Conservation (phyloP, 2,113 vertebrate species). For the Machaerirhynchus nigripectus region DNA sequence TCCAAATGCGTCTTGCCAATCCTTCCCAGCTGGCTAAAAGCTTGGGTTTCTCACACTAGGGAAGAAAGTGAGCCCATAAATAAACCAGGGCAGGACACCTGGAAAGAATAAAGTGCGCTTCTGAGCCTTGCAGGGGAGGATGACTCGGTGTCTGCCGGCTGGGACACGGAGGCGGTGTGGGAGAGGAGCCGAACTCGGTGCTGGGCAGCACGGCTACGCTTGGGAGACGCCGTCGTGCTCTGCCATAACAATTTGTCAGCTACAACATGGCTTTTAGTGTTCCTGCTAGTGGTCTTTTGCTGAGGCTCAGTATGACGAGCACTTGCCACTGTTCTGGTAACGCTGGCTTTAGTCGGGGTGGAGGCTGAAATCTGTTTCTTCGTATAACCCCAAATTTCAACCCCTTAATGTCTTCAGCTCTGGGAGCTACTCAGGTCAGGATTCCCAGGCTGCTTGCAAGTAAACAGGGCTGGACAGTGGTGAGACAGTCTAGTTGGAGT, state of each 20-base stretch:
- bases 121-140: constrained; percentile 48
- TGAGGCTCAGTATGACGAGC: not conserved
- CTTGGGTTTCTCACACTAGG: constrained; percentile 70
- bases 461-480: fast-evolving
- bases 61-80: constrained; percentile 74
- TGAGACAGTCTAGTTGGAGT: not conserved
- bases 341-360: not conserved
- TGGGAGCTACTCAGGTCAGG: not conserved
- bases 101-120: constrained; percentile 74
- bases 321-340: not conserved
- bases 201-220: not conserved
- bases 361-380: not conserved
- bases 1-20: constrained; percentile 64
- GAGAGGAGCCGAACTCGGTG: constrained; percentile 1
- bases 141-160: constrained; percentile 15
- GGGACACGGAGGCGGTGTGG: not conserved
- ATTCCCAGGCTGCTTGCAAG: not conserved
- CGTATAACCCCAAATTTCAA: not conserved
- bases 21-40: constrained; percentile 74
- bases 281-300: not conserved
- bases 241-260: not conserved
- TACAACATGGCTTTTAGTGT: not conserved
- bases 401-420: not conserved
- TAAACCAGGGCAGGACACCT: constrained; percentile 74
- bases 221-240: not conserved